These are phyloP conservation scores for Molorchus minor DNA, from an alignment of 2,888 invertebrate species.

Conservation along the genomic window DNA sequence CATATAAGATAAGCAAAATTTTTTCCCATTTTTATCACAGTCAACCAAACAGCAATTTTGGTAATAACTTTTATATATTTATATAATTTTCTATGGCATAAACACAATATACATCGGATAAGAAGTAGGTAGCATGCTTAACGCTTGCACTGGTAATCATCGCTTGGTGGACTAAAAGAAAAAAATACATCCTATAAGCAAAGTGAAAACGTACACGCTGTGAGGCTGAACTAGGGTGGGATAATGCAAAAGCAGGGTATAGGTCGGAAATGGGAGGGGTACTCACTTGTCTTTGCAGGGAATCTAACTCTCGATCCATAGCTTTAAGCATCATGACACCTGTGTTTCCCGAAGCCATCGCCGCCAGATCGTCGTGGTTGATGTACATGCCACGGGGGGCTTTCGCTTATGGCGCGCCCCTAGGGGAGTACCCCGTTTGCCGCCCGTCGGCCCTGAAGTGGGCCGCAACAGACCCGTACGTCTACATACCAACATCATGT, in stretches of 20 bases:
- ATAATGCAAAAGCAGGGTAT: slow-evolving; percentile 20
- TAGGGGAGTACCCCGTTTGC: slow-evolving; percentile 66
- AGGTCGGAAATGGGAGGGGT: slow-evolving; percentile 41
- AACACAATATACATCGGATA: too few relatives aligned
- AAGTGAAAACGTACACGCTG: slow-evolving; percentile 5
- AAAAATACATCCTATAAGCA: slow-evolving; percentile 6
- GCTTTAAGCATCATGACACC: slow-evolving; percentile 88
- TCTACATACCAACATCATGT: slow-evolving; percentile 62
- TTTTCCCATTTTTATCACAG: too few relatives aligned
- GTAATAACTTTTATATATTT: too few relatives aligned
- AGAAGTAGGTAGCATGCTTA: too few relatives aligned
- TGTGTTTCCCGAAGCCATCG: slow-evolving; percentile 80
- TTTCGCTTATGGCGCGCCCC: slow-evolving; percentile 75
- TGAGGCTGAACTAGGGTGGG: slow-evolving; percentile 15
- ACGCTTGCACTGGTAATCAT: too few relatives aligned
- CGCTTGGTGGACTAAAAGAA: background rate
- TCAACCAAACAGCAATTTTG: too few relatives aligned
- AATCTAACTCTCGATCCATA: slow-evolving; percentile 93
- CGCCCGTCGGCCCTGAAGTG: slow-evolving; percentile 73
- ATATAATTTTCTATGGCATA: too few relatives aligned
- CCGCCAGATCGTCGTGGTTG: slow-evolving; percentile 95
- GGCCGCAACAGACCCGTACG: slow-evolving; percentile 83
- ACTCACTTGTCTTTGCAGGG: slow-evolving; percentile 96
- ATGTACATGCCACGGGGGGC: slow-evolving; percentile 96
- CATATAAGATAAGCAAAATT: too few relatives aligned